Evolutionary conservation across 2,888 invertebrate species (phyloP), one percentile per base, ranked within the genome.

Genomic region (Steinernema hermaphroditum): DNA sequence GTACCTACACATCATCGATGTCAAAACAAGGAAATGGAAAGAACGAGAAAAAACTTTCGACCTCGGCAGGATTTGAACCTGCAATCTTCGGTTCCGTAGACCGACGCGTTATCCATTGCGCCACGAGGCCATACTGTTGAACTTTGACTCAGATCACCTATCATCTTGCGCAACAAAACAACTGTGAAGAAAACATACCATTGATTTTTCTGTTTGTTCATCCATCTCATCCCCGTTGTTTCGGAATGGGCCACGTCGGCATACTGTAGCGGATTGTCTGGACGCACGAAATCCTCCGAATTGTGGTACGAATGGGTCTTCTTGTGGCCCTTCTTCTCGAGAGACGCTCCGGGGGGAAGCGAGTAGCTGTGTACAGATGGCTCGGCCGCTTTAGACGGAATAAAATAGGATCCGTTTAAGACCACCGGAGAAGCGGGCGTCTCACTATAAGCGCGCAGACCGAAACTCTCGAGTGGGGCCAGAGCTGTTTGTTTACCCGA

Each of bases 41-140:
- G 4, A 46, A 19, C 4, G 22, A 4, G 16, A 46, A 46, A 46
- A 46, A 46, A 46, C 4, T 19, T 19, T 46, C 46, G 46, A 46
- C 46, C 46, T 46, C 46, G 46, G 46, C 46, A 46, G 46, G 46
- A 46, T 46, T 46, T n/a, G 46, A 46, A 46, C 46, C 46, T 46
- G 46, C 46, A 46, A 46, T 46, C 46, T 46, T 46, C 46, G 46
- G 46, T 46, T 46, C 46, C 46, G 46, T 46, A 46, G 46, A 46
- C 46, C 46, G 46, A 46, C 46, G 46, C 46, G 46, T 46, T 46
- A 46, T 46, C 46, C 46, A 46, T 46, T 46, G 46, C 46, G 46
- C 46, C 46, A 46, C 46, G 46, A 46, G 46, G 46, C 46, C 46
- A 19, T n/a, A 41, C 8, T 41, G 41, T 41, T 41, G 8, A 41